Evolutionary conservation across 2,797 vertebrate genomes (phyloP).

Genomic region (Notamacropus eugenii): DNA sequence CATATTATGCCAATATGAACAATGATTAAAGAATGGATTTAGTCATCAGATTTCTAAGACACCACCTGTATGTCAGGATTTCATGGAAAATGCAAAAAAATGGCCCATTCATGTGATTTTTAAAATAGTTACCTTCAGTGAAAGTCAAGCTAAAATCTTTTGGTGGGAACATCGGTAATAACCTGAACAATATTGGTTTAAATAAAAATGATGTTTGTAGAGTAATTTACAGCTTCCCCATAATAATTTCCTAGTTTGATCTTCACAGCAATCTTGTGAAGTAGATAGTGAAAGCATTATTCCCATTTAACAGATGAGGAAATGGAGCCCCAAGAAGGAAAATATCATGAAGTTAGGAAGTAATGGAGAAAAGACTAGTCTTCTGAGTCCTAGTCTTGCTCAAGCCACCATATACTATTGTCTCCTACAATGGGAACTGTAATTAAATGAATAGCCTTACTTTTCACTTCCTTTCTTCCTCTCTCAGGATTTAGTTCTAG

Average conservation of each 20-base stretch:
- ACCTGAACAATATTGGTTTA: neutral
- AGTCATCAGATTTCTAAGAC: too few relatives aligned
- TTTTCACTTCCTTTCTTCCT: neutral
- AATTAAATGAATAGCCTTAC: neutral
- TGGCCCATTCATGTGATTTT: neutral
- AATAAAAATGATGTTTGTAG: neutral
- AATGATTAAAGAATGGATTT: too few relatives aligned
- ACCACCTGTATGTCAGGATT: too few relatives aligned
- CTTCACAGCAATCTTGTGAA: neutral
- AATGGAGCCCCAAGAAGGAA: neutral
- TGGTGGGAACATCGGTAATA: neutral
- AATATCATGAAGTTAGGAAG: neutral
- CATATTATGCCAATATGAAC: too few relatives aligned
- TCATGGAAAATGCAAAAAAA: too few relatives aligned
- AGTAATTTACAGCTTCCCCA: neutral
- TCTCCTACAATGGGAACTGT: neutral
- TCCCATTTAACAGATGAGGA: neutral
- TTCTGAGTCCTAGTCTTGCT: neutral
- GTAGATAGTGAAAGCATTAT: neutral
- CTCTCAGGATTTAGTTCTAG: neutral
- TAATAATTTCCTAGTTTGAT: neutral
- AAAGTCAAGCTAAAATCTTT: neutral
- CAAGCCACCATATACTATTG: neutral
- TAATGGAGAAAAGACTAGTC: neutral
- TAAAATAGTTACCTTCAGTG: neutral